Evolutionary conservation across 1,140 invertebrate genomes (phyloP).

Genomic region (Panagrolaimus sp.): DNA sequence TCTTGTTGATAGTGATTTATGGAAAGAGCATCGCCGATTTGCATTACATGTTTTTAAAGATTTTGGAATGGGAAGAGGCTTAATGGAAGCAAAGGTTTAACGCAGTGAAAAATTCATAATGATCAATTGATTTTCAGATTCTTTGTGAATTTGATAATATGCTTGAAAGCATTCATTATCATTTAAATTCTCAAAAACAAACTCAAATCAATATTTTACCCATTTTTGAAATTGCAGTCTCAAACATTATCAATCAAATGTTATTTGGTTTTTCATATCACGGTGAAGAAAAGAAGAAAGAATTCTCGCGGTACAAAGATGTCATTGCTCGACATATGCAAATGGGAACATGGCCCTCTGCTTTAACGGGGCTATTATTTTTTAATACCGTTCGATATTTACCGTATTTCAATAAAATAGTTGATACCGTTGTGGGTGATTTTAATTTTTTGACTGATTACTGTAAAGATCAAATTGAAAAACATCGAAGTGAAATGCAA

Average conservation of each 20-base stretch:
- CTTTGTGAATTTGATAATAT: neutral
- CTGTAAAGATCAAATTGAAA: constrained; percentile 1
- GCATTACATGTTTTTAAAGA: constrained; percentile 3
- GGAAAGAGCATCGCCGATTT: neutral
- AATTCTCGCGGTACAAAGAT: neutral
- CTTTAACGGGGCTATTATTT: neutral
- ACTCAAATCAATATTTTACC: neutral
- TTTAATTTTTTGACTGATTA: constrained; percentile 12
- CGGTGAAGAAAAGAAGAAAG: neutral
- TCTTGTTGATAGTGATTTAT: neutral
- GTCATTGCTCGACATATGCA: neutral
- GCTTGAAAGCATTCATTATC: neutral
- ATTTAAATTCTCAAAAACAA: neutral
- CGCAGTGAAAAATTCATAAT: neutral
- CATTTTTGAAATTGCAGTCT: neutral
- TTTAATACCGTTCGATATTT: constrained; percentile 18
- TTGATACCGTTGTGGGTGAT: constrained; percentile 8
- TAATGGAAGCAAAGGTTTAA: constrained; percentile 10
- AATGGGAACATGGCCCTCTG: neutral
- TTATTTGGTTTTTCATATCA: constrained; percentile 11
- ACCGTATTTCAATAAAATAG: constrained; percentile 1
- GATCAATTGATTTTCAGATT: neutral
- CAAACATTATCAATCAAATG: neutral
- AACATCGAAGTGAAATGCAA: neutral
- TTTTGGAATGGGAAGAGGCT: constrained; percentile 2